Percentiles rank a stretch among this genome's conserved stretches.
phyloP scores from a whole-genome alignment of 2,797 vertebrate genomes.

The Myotis planiceps region DNA sequence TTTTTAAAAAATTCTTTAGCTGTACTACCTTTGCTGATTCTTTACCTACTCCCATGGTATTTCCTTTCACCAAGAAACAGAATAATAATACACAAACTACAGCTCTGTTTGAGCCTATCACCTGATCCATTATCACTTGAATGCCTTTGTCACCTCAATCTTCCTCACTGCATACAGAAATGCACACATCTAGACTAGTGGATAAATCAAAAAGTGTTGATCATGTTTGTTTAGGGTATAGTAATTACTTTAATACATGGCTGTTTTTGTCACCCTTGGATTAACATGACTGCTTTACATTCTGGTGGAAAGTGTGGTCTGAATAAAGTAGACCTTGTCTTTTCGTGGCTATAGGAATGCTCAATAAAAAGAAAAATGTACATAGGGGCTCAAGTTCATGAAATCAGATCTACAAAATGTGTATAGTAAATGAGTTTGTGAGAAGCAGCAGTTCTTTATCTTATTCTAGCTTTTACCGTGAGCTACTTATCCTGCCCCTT shows the following conservation, averaged over 20 bases:
- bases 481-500: background rate
- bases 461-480: background rate
- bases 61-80: background rate
- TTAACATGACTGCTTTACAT: background rate
- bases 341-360: background rate
- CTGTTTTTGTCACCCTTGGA: background rate
- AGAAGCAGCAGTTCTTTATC: background rate
- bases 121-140: background rate
- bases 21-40: no score
- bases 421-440: background rate
- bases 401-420: background rate
- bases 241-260: background rate
- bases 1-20: background rate
- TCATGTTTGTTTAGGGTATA: background rate
- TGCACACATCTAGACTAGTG: background rate
- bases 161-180: background rate
- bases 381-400: background rate
- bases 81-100: background rate
- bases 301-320: background rate
- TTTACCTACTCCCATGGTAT: background rate
- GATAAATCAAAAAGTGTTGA: background rate
- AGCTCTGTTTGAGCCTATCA: background rate
- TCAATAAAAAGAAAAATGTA: background rate
- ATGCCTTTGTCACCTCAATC: background rate
- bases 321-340: background rate